phyloP scores from a whole-genome alignment of 1,140 invertebrate genomes.

The Eupeodes corollae region DNA sequence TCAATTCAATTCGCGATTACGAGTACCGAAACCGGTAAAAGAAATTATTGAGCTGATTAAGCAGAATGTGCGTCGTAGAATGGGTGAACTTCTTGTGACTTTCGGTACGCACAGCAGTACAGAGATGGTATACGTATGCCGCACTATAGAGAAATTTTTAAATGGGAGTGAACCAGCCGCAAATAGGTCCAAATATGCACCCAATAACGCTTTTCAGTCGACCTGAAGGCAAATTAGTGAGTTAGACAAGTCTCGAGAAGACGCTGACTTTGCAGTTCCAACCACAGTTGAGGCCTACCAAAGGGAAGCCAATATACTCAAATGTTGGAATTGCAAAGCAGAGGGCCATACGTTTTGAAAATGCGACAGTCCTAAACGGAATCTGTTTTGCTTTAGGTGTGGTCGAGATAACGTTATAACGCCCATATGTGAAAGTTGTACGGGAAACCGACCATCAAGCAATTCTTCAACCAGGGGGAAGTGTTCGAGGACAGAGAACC shows the following conservation, averaged over 20 bases:
- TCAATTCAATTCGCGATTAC: neutral
- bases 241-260: no score
- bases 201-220: no score
- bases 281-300: conserved; percentile 12
- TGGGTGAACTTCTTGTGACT: neutral
- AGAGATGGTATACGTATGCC: neutral
- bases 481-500: no score
- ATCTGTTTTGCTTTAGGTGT: no score
- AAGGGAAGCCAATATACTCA: no score
- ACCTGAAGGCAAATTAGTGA: neutral
- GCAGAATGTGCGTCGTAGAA: neutral
- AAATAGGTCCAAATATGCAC: no score
- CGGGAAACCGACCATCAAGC: no score
- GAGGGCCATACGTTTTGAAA: neutral
- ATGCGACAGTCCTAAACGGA: neutral
- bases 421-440: no score
- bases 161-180: neutral
- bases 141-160: neutral
- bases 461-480: no score
- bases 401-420: no score
- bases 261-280: conserved; percentile 4
- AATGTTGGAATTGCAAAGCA: conserved; percentile 1
- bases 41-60: neutral
- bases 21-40: neutral
- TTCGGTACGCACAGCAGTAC: neutral